A percentile compares a stretch with the other conserved stretches of the same genome.
phyloP scores from a whole-genome alignment of 2,797 vertebrate species.

The Myotis daubentonii region DNA sequence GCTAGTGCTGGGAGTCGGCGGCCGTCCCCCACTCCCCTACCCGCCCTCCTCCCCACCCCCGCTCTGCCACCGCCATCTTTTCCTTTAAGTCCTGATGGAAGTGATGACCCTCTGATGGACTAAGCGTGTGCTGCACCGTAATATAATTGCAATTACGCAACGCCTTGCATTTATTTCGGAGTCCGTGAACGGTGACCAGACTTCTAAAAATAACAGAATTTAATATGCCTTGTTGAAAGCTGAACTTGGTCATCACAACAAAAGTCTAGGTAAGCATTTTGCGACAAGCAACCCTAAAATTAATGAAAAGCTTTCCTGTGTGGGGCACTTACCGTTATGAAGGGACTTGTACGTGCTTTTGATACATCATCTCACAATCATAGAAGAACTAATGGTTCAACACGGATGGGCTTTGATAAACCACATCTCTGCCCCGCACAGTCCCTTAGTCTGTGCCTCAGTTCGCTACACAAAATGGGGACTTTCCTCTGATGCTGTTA shows the following conservation, averaged over 20 bases:
- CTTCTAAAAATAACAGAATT: slow-evolving; percentile 53
- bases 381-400: not conserved
- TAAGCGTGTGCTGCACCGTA: not conserved
- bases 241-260: slow-evolving; percentile 13
- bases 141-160: not conserved
- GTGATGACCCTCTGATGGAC: not conserved
- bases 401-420: not conserved
- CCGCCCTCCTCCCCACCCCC: not conserved
- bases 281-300: not conserved
- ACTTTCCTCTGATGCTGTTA: not conserved
- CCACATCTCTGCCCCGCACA: not conserved
- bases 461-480: not conserved
- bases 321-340: not conserved
- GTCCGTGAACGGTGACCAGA: not conserved
- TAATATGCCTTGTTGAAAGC: slow-evolving; percentile 8
- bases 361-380: not conserved
- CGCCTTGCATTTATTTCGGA: not conserved
- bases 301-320: not conserved
- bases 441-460: not conserved
- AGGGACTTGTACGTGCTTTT: not conserved
- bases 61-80: slow-evolving; percentile 69
- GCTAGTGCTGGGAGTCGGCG: not conserved
- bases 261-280: not conserved
- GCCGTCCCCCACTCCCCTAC: not conserved
- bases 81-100: not conserved